Base-by-base conservation (phyloP, 2,113 vertebrate genomes). In the Thomomys bottae region DNA sequence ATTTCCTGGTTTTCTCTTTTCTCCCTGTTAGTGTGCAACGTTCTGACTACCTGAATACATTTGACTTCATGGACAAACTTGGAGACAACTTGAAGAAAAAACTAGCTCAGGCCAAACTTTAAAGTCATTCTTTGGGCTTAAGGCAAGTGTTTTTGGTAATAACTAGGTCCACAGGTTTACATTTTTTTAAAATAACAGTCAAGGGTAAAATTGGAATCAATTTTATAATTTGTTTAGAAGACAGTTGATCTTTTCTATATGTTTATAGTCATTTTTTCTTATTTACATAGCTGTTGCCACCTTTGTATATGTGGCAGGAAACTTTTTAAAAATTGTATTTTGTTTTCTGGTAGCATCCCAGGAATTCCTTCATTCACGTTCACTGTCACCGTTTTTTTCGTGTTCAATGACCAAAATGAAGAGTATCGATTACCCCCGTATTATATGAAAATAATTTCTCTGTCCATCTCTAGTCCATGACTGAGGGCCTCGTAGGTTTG, bases 31-130 rank as follows among this genome's bases (percentile, higher is more conserved):
- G 99, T 0, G 98, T 99, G 88, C 98, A 97, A 10, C 98, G 98
- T 26, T 97, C 98, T 1, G 99, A 99, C 97, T 99, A 99, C 97
- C 94, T 99, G 97, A 99, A 98, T 97, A 99, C 99, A 6, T 99
- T 99, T 95, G 98, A 99, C 90, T 99, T 99, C 97, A 96, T 99
- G 97, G 99, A 99, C 97, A 99, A 99, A 98, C 97, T 99, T 94
- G 99, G 98, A 57, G 99, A 99, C 97, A 99, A 99, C 97, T 97
- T 99, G 97, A 98, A 99, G 96, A 82, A 54, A 54, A 99, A 99
- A 96, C 94, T 99, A 34, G 92, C 97, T 28, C 98, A 98, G 67
- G 98, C 98, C 72, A 99, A 98, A 95, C 98, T 99, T 95, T 99
- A 98, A 98, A 89, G 81, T 73, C 34, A 2, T 2, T n/a, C n/a